These are phyloP conservation scores for Pyrocephalus nanus DNA, from an alignment of 2,797 vertebrate genomes.

Conservation along the genomic window DNA sequence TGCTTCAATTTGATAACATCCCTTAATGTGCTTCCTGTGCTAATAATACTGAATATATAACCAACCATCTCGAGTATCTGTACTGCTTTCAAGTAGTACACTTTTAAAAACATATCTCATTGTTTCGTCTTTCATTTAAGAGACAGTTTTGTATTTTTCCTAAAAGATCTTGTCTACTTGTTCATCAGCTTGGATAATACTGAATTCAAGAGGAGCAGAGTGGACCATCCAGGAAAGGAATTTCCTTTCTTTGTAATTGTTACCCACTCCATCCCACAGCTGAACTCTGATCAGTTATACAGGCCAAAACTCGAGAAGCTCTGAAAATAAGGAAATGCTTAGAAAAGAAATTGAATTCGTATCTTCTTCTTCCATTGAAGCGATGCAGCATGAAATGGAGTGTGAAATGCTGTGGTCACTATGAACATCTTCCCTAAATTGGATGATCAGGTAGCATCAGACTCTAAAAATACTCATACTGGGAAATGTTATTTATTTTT, in stretches of 20 bases:
- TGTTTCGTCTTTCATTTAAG: neutral
- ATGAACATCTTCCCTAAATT: conserved; percentile 34
- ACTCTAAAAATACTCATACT: neutral
- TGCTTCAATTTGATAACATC: neutral
- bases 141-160: neutral
- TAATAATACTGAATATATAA: neutral
- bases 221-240: neutral
- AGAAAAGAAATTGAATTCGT: neutral
- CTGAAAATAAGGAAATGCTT: conserved; percentile 27
- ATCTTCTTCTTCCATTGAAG: neutral
- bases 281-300: conserved; percentile 3
- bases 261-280: neutral
- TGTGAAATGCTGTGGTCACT: neutral
- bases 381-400: conserved; percentile 20
- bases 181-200: neutral
- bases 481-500: neutral
- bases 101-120: neutral
- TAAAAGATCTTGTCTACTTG: neutral
- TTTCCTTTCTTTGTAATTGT: neutral
- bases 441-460: conserved; percentile 10
- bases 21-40: neutral
- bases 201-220: neutral
- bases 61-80: neutral
- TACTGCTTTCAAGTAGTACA: neutral
- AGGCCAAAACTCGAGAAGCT: conserved; percentile 1